A percentile compares a stretch with the other conserved stretches of the same genome.
Evolutionary conservation across 2,888 invertebrate genomes (phyloP).

Genomic region (Scotopteryx bipunctaria): DNA sequence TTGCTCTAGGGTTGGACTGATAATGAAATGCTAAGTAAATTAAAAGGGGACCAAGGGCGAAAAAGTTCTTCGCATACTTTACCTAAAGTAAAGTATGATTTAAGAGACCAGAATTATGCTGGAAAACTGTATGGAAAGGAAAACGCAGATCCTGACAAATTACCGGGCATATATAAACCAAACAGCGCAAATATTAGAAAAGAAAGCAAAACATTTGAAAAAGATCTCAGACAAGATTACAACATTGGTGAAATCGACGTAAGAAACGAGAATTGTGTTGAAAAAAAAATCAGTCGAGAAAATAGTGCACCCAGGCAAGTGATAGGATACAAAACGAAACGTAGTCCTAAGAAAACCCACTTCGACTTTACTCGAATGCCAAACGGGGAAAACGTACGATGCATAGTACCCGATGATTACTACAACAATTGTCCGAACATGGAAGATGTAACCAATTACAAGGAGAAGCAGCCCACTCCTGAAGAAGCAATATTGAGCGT

Average conservation of each 20-base stretch:
- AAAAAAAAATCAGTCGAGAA: conserved; percentile 29
- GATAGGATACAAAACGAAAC: conserved; percentile 30
- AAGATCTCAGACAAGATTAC: conserved; percentile 23
- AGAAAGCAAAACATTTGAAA: neutral
- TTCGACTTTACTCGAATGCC: conserved; percentile 61
- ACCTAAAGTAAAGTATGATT: conserved; percentile 69
- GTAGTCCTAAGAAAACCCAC: conserved; percentile 59
- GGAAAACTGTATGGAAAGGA: conserved; percentile 52
- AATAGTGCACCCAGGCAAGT: conserved; percentile 12
- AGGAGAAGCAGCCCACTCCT: conserved; percentile 65
- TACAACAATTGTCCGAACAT: conserved; percentile 39
- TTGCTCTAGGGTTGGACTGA: conserved; percentile 73
- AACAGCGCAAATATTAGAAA: conserved; percentile 42
- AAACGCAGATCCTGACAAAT: conserved; percentile 53
- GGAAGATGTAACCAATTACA: conserved; percentile 30
- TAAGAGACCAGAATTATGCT: conserved; percentile 63
- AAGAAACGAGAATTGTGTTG: conserved; percentile 15
- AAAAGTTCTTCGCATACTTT: conserved; percentile 77
- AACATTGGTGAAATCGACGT: conserved; percentile 18
- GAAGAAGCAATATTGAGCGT: conserved; percentile 67
- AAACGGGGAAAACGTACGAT: conserved; percentile 61
- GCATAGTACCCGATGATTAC: conserved; percentile 52
- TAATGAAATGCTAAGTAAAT: conserved; percentile 67
- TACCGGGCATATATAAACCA: conserved; percentile 61
- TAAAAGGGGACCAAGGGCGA: conserved; percentile 56